Evolutionary conservation across 2,797 vertebrate genomes (phyloP).

Genomic region (Perodicticus potto): DNA sequence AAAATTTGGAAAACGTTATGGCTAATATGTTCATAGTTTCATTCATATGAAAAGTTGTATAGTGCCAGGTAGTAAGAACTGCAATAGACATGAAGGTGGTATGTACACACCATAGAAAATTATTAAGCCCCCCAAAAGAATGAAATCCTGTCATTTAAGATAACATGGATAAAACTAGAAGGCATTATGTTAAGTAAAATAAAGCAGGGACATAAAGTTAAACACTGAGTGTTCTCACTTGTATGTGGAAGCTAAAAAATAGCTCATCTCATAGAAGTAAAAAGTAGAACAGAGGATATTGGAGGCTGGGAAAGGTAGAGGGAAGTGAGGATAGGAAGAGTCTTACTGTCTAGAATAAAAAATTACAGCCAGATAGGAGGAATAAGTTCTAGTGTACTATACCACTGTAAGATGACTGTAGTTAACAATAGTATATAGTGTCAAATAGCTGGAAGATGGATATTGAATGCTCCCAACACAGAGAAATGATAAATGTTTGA

Average conservation of each 20-base stretch:
- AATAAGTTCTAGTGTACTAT: not conserved
- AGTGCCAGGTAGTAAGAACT: slow-evolving; percentile 2
- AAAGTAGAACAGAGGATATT: not conserved
- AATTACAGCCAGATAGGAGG: not conserved
- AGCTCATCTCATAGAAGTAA: not conserved
- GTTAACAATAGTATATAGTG: not conserved
- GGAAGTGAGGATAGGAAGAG: not conserved
- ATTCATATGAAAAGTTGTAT: slow-evolving; percentile 58
- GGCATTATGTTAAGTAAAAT: not conserved
- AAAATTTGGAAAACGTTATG: slow-evolving; percentile 49
- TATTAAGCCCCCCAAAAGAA: not conserved
- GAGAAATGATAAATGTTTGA: not conserved
- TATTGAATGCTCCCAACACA: not conserved
- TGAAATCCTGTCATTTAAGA: not conserved
- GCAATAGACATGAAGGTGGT: not conserved
- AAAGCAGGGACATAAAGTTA: not conserved
- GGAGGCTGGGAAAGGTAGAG: not conserved
- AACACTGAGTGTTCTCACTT: not conserved
- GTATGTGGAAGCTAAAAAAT: not conserved
- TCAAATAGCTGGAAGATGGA: not conserved
- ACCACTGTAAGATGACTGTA: not conserved
- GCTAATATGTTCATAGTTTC: not conserved
- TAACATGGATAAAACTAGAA: not conserved
- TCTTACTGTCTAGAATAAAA: not conserved
- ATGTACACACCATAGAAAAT: not conserved